Base-by-base conservation (phyloP, 2,888 invertebrate species). In the Hirtodrosophila confusa region DNA sequence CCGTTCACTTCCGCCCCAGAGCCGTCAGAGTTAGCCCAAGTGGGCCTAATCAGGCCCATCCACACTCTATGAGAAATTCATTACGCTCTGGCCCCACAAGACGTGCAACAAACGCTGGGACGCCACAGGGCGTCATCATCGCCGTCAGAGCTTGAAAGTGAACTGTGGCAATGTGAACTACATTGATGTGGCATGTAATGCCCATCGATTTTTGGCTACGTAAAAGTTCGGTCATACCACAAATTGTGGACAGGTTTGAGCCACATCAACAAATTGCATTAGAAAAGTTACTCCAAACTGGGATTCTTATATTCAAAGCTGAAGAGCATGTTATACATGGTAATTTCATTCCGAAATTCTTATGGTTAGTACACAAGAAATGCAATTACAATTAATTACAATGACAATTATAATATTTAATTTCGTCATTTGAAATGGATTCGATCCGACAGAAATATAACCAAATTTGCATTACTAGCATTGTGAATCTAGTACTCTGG, bases 1-100 rank as follows among this genome's bases (percentile, higher is more conserved):
- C 80, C 86, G 60, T 63, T 80, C 88, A 85, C 78, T 80, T 80
- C 80, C 80, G 87, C 62, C 67, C 45, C 53, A 49, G 48, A 36
- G 23, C 43, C 35, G 33, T 43, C 54, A 56, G 54, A 61, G 37
- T 53, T 37, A 9, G n/a, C 36, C 43, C 75, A 68, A 75, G 56
- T 75, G 58, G 43, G 43, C 77, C 72, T 71, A 76, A 73, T 76
- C 72, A 71, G 72, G 24, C 51, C 77, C 77, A 73, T 65, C 55
- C 56, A 75, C 39, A 50, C 54, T 33, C 41, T 8, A 43, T 10
- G 12, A 36, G 17, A 45, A 47, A 37, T 58, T 54, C 50, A 33
- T 45, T 69, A 41, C 27, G 55, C 11, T 17, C 17, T 62, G 71
- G 61, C 65, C 71, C 33, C 75, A 72, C 57, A 72, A 75, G 76